Evolutionary conservation across 2,113 vertebrate genomes (phyloP).

Genomic region (Craseonycteris thonglongyai): DNA sequence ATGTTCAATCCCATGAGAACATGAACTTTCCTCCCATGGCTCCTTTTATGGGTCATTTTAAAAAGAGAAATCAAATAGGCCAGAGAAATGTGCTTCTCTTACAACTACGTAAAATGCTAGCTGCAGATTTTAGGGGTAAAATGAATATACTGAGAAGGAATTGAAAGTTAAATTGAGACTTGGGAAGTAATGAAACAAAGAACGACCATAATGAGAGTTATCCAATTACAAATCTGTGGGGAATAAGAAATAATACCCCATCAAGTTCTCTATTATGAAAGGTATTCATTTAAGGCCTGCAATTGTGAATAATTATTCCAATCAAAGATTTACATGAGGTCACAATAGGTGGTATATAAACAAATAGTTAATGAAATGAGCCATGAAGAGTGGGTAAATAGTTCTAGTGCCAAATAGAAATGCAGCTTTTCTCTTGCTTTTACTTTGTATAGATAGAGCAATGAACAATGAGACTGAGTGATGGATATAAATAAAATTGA

Average conservation of each 20-base stretch:
- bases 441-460: neutral
- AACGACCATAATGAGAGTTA: neutral
- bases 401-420: neutral
- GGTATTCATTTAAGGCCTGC: neutral
- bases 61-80: neutral
- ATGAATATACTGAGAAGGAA: neutral
- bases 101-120: neutral
- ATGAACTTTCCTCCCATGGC: neutral
- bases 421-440: neutral
- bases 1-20: neutral
- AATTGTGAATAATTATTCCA: slow-evolving; percentile 39
- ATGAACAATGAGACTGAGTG: neutral
- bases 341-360: slow-evolving; percentile 17
- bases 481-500: neutral
- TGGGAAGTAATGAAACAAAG: neutral
- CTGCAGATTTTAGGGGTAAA: neutral
- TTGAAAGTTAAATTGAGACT: slow-evolving; percentile 29
- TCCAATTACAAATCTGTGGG: neutral
- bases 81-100: neutral
- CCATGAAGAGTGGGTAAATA: neutral
- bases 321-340: slow-evolving; percentile 18
- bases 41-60: neutral
- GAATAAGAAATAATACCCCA: neutral
- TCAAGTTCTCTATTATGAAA: neutral
- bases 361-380: slow-evolving; percentile 51